Base-by-base conservation (phyloP, 2,888 invertebrate species). In the Cetonia aurata region DNA sequence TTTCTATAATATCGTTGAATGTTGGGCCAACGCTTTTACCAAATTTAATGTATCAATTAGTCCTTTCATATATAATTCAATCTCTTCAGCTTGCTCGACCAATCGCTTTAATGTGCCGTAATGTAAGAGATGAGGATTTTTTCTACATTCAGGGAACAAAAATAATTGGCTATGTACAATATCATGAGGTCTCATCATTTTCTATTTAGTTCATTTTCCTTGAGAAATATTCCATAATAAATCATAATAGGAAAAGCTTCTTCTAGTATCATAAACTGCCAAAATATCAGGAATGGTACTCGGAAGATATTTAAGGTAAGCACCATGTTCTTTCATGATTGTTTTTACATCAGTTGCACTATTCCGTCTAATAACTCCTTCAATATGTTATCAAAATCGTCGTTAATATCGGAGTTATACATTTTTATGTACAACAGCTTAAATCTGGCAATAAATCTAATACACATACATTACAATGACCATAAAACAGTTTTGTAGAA, bases 261-360 rank as follows among this genome's bases (percentile, higher is more conserved):
- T 90, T 25, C 89, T 89, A 44, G 91, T 89, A 77, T 94, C 92
- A 82, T 94, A 96, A 9, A 95, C 93, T 75, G 89, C 86, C 77
- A 93, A 86, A 73, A 96, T 87, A 83, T 96, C 93, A 3, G 93
- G 92, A 76, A 98, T 93, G 17, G 96, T 93, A 59, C 92, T 90
- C 10, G 98, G 96, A 74, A 99, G 88, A 85, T 95, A 96, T 83
- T 96, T 96, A 33, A 99, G 87, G 73, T 96, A 93, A 1, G 95
- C 95, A 3, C 95, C 97, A 87, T 98, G 96, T 65, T 93, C 91
- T 31, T 94, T 88, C 0, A 96, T 85, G 91, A 91, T 75, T 90
- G 90, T 67, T 90, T 88, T 80, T 90, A 88, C 91, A 95, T 90
- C 83, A 93, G 86, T 78, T 87, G 88, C 41, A 92, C 91, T 73